Evolutionary conservation across 2,888 invertebrate species (phyloP).

Genomic region (Drosophila stalkeri): DNA sequence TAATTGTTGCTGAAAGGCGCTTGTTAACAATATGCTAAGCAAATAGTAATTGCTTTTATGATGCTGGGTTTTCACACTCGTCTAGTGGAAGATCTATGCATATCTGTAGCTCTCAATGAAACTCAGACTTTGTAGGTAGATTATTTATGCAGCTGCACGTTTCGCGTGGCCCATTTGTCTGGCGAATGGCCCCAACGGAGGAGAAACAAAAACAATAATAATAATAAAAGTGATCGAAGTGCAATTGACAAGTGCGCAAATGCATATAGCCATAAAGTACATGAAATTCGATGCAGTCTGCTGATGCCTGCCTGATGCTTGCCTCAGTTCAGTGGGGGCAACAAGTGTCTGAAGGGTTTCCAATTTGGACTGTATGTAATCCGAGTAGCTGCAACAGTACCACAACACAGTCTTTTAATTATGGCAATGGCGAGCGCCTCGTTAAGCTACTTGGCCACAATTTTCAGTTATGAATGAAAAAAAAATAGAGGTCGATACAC

Average conservation of each 20-base stretch:
- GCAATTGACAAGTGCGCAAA: conserved; percentile 77
- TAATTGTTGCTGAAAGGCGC: conserved; percentile 12
- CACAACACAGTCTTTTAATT: conserved; percentile 18
- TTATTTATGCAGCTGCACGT: conserved; percentile 81
- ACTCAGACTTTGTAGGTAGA: conserved; percentile 7
- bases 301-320: neutral
- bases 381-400: conserved; percentile 28
- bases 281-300: conserved; percentile 62
- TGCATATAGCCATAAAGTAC: conserved; percentile 68
- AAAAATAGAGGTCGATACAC: conserved; percentile 75
- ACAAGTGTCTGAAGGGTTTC: conserved; percentile 61
- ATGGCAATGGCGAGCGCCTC: conserved; percentile 36
- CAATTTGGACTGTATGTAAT: conserved; percentile 50
- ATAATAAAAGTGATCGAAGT: conserved; percentile 46
- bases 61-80: conserved; percentile 27
- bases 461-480: conserved; percentile 51
- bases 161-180: conserved; percentile 57
- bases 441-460: conserved; percentile 22
- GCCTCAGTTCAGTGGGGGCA: conserved; percentile 30
- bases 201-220: neutral
- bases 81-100: conserved; percentile 12
- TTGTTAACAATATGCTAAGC: neutral
- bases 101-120: conserved; percentile 28
- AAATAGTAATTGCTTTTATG: conserved; percentile 35
- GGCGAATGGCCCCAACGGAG: conserved; percentile 38